These are phyloP conservation scores for Crioceris asparagi DNA, from an alignment of 2,888 invertebrate species.

Conservation along the genomic window DNA sequence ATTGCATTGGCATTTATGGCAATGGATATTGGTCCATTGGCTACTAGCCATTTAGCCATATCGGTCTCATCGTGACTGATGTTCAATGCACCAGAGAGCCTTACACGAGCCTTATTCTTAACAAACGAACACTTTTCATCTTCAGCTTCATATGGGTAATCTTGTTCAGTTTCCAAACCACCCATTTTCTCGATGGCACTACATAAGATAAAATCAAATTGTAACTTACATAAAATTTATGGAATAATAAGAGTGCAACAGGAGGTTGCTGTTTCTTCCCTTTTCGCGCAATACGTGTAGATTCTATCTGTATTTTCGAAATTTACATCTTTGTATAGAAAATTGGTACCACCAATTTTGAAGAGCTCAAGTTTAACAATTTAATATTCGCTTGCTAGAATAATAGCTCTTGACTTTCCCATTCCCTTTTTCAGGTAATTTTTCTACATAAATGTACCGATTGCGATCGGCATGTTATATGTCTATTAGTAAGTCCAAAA, in stretches of 20 bases:
- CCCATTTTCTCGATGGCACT: conserved; percentile 80
- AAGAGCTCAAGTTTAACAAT: too few species aligned
- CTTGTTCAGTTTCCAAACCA: conserved; percentile 78
- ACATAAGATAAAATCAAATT: conserved; percentile 14
- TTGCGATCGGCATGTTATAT: too few species aligned
- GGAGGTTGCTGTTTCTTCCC: too few species aligned
- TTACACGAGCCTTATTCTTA: conserved; percentile 49
- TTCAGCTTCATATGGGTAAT: conserved; percentile 85
- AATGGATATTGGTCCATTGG: conserved; percentile 89
- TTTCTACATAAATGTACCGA: too few species aligned
- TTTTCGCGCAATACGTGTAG: too few species aligned
- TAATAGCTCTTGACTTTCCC: too few species aligned
- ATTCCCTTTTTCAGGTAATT: too few species aligned
- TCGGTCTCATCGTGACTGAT: conserved; percentile 78
- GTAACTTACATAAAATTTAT: background rate
- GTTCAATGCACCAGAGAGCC: conserved; percentile 70
- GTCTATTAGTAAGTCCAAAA: too few species aligned
- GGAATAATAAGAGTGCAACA: background rate
- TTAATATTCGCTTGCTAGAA: too few species aligned
- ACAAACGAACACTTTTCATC: conserved; percentile 73
- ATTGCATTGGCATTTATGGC: conserved; percentile 94
- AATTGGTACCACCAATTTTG: too few species aligned
- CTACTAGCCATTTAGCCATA: conserved; percentile 82
- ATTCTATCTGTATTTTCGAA: too few species aligned
- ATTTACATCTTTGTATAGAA: too few species aligned